phyloP scores from a whole-genome alignment of 1,140 invertebrate species.

The Microplitis mediator region DNA sequence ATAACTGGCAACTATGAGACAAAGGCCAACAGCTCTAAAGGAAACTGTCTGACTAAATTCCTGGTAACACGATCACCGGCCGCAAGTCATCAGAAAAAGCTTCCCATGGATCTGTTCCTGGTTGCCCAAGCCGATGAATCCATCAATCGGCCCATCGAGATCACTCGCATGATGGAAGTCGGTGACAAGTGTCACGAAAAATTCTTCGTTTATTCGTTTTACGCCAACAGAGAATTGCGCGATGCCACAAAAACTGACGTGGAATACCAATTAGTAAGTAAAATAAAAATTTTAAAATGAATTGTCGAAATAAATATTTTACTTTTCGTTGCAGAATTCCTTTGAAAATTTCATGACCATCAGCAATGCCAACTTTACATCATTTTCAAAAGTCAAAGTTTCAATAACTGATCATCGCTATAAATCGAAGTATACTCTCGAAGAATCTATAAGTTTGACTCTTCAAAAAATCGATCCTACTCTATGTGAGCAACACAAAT shows the following conservation, averaged over 20 bases:
- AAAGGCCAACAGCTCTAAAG: neutral
- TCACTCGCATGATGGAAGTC: neutral
- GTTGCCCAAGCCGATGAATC: neutral
- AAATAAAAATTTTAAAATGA: neutral
- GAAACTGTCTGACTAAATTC: neutral
- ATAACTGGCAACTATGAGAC: neutral
- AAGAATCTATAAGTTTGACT: neutral
- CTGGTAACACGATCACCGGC: neutral
- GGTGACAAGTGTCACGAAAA: neutral
- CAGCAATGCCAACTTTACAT: neutral
- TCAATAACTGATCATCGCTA: neutral
- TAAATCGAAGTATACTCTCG: neutral
- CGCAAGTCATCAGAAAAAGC: neutral
- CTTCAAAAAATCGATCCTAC: neutral
- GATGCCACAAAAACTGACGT: neutral
- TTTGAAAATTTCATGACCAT: slow-evolving; percentile 1
- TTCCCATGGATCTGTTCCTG: neutral
- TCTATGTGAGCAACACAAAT: neutral
- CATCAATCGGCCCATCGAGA: neutral
- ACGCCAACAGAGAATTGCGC: neutral
- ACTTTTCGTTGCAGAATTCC: neutral
- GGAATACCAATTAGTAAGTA: neutral
- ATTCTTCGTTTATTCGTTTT: neutral
- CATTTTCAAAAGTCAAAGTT: neutral
- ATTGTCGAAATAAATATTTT: neutral